Evolutionary conservation across 2,888 invertebrate species (phyloP), one percentile per base, ranked within the genome.

Genomic region (Bombylius major): DNA sequence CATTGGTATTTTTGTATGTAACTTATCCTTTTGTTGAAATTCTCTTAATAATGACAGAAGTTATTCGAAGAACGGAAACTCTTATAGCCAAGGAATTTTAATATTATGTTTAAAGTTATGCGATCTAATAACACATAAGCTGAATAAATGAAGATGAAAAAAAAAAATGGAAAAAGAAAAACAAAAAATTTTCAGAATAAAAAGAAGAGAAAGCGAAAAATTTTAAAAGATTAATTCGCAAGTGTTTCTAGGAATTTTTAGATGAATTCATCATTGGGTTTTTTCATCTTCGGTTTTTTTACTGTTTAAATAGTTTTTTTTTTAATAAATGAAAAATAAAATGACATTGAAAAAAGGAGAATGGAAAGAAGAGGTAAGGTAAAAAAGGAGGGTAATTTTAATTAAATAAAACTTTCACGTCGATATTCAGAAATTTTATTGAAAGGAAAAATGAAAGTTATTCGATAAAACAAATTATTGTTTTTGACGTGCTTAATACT

Each of bases 41-140:
- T n/a, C 51, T 51, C 46, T 53, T 56, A 59, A 61, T 63, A 63
- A 61, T 63, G 61, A 60, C 61, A 61, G 61, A 56, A 61, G 58
- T 61, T 60, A 62, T 61, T 62, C 59, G 56, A 54, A 50, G 57
- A 61, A 63, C 59, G 61, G 50, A 33, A 58, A 42, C 39, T 42
- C 56, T 53, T 46, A n/a, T 46, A 46, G 23, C 46, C 46, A 33
- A 47, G 49, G 55, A 59, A 59, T 59, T 23, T 23, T 23, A 23
- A 23, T 23, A 55, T 53, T 53, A 56, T 53, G 50, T 56, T 52
- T 42, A 23, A 23, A 47, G 51, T 34, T 50, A 58, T 56, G 51
- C 13, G 51, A 53, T 46, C 14, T 11, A 39, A 47, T 48, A 34
- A 34, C 36, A 53, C 47, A 34, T 47, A 36, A 34, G 39, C 23